Conservation (phyloP, 2,888 invertebrate genomes). For the Drosophila greeni region DNA sequence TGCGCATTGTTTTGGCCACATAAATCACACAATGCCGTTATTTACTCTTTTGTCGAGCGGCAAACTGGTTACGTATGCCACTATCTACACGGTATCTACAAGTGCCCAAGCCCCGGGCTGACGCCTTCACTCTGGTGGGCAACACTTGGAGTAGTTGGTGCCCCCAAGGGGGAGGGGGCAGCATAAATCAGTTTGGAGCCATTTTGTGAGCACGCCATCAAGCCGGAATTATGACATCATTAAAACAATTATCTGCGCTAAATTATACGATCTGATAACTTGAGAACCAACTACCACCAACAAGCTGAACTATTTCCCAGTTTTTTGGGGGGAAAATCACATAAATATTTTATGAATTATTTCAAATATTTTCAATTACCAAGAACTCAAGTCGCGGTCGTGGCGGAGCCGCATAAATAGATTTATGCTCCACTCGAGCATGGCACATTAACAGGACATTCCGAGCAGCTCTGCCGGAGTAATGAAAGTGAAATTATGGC, state of each 20-base stretch:
- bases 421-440: conserved; percentile 73
- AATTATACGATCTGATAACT: conserved; percentile 54
- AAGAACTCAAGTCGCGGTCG: conserved; percentile 11
- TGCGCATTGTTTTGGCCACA: conserved; percentile 46
- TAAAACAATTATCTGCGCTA: conserved; percentile 68
- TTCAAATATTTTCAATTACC: conserved; percentile 73
- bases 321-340: conserved; percentile 57
- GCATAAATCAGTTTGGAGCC: conserved; percentile 63
- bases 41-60: conserved; percentile 46
- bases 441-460: conserved; percentile 69
- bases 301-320: conserved; percentile 46
- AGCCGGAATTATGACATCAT: conserved; percentile 68
- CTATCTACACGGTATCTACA: conserved; percentile 41
- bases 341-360: conserved; percentile 74
- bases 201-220: conserved; percentile 51
- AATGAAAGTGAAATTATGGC: conserved; percentile 67
- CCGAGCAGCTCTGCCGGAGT: conserved; percentile 41
- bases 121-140: conserved; percentile 21
- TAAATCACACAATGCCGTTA: conserved; percentile 67
- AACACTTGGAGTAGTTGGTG: conserved; percentile 1
- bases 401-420: conserved; percentile 61
- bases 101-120: conserved; percentile 30
- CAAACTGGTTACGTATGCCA: conserved; percentile 60
- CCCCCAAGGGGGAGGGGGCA: conserved; percentile 17
- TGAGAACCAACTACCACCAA: conserved; percentile 19